Percentiles rank a stretch among this genome's conserved stretches.
Evolutionary conservation across 2,797 vertebrate species (phyloP).

Genomic region (Pachyuromys duprasi): DNA sequence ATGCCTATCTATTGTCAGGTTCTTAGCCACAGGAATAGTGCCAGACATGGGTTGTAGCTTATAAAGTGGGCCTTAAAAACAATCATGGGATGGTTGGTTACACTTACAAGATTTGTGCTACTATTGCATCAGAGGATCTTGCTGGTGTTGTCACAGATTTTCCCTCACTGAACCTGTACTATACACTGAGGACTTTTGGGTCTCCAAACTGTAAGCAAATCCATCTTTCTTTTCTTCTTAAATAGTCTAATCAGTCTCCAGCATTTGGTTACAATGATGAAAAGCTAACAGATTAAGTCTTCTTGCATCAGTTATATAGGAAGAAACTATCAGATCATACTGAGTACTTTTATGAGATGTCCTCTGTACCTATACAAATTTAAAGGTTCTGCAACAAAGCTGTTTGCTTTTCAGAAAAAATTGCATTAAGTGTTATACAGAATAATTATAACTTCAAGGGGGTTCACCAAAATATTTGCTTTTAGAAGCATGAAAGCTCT

Average conservation of each 20-base stretch:
- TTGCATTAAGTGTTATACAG: background rate
- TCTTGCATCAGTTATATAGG: background rate
- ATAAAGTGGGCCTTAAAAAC: background rate
- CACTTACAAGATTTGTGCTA: background rate
- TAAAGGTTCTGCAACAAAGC: background rate
- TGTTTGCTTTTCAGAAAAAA: conserved; percentile 6
- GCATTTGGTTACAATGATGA: background rate
- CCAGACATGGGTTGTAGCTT: background rate
- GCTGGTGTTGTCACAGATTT: background rate
- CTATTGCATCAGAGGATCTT: background rate
- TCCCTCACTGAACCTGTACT: background rate
- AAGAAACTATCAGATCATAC: background rate
- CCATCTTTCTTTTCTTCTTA: background rate
- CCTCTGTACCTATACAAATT: background rate
- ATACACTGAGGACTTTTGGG: background rate
- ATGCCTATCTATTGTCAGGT: background rate
- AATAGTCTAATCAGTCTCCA: background rate
- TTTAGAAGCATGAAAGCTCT: background rate
- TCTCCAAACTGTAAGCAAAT: background rate
- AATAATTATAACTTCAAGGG: background rate
- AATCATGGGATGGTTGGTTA: background rate
- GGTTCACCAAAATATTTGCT: background rate
- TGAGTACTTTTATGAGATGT: background rate
- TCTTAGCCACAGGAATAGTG: background rate
- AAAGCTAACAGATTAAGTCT: background rate